Conservation (phyloP, 2,888 invertebrate species). For the Cantharis flavilabris region DNA sequence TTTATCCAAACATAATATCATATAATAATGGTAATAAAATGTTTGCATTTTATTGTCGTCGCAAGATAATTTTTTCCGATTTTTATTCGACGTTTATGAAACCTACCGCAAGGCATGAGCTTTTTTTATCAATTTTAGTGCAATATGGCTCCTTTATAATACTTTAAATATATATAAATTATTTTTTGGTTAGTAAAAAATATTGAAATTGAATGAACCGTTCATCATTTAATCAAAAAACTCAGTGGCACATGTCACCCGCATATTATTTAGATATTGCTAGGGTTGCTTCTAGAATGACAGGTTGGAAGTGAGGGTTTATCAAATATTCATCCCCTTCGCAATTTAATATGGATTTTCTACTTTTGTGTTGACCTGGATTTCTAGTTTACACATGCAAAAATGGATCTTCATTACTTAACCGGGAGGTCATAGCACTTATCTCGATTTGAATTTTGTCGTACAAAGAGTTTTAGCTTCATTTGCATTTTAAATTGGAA, state of each 20-base stretch:
- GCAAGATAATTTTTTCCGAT: background rate
- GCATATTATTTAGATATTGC: slow-evolving; percentile 32
- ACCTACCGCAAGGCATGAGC: background rate
- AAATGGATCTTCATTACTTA: slow-evolving; percentile 29
- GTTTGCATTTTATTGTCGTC: background rate
- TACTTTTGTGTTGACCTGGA: slow-evolving; percentile 31
- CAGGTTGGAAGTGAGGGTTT: slow-evolving; percentile 32
- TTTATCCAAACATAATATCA: background rate
- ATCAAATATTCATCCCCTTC: slow-evolving; percentile 31
- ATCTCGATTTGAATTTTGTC: slow-evolving; percentile 19
- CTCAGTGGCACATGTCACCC: slow-evolving; percentile 30
- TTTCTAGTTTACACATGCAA: slow-evolving; percentile 32
- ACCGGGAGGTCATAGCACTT: slow-evolving; percentile 25
- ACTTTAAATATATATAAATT: background rate
- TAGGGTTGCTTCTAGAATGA: slow-evolving; percentile 31
- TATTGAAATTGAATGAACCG: slow-evolving; percentile 18
- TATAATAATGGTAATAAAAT: background rate
- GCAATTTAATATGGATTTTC: slow-evolving; percentile 32
- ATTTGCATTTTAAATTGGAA: slow-evolving; percentile 30
- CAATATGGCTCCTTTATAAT: background rate
- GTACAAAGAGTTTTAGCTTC: slow-evolving; percentile 25
- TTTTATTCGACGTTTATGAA: background rate
- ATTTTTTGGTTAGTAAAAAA: slow-evolving; percentile 3
- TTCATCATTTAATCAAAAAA: slow-evolving; percentile 31
- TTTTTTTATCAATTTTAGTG: background rate